These are phyloP conservation scores for Acanthochromis polyacanthus DNA, from an alignment of 2,113 vertebrate species.

Conservation along the genomic window DNA sequence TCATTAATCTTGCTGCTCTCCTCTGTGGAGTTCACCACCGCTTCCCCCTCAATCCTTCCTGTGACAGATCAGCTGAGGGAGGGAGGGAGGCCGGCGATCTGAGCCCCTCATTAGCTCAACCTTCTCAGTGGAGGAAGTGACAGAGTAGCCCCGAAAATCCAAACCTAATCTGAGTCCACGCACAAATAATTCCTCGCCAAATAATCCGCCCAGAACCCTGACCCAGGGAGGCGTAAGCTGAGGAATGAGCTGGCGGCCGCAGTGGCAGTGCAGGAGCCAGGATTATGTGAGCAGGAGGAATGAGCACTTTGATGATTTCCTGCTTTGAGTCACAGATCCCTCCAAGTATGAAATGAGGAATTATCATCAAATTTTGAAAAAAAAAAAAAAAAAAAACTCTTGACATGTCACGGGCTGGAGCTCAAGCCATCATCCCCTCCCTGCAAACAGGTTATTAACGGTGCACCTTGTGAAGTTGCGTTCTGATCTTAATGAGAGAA, in stretches of 20 bases:
- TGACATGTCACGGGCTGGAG: conserved; percentile 66
- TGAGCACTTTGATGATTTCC: conserved; percentile 74
- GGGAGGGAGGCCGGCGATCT: conserved; percentile 35
- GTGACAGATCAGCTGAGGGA: conserved; percentile 57
- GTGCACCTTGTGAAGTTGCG: conserved; percentile 1
- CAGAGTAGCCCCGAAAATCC: conserved; percentile 74
- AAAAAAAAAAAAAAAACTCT: conserved; percentile 22
- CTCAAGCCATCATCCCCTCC: conserved; percentile 51
- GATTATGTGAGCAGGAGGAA: conserved; percentile 62
- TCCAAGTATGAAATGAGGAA: conserved; percentile 70
- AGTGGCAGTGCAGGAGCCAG: conserved; percentile 52
- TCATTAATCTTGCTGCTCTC: conserved; percentile 67
- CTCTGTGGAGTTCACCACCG: conserved; percentile 44
- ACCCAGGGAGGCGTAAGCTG: conserved; percentile 50
- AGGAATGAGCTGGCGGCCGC: conserved; percentile 59
- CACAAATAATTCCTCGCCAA: conserved; percentile 74
- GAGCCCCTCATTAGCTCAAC: conserved; percentile 77
- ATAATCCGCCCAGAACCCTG: conserved; percentile 72
- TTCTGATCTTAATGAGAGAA: conserved; percentile 43
- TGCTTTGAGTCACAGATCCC: conserved; percentile 61
- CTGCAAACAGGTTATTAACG: conserved; percentile 55
- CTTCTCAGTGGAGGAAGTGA: conserved; percentile 68
- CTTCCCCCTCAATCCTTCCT: conserved; percentile 45
- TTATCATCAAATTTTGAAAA: conserved; percentile 66
- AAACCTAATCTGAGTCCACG: conserved; percentile 71